phyloP scores from a whole-genome alignment of 2,797 vertebrate genomes.

The Chelmon rostratus region DNA sequence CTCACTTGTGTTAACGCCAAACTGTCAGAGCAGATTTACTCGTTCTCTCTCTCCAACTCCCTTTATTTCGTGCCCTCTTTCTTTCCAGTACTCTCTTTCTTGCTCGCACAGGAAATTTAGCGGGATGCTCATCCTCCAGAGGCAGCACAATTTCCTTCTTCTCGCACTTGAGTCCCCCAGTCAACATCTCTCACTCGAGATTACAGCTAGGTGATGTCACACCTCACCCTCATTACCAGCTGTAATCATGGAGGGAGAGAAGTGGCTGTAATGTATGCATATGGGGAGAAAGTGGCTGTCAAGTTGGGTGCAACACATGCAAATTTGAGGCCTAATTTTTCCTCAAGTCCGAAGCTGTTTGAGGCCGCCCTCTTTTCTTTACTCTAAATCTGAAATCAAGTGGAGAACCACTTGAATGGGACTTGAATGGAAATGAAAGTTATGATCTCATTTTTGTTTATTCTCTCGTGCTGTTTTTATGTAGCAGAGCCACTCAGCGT shows the following conservation, averaged over 20 bases:
- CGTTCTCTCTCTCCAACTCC: conserved; percentile 34
- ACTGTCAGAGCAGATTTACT: conserved; percentile 66
- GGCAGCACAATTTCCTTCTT: conserved; percentile 51
- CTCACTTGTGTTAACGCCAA: conserved; percentile 66
- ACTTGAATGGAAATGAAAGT: neutral
- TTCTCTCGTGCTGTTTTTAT: conserved; percentile 7
- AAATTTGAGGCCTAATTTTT: conserved; percentile 40
- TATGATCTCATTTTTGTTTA: conserved; percentile 2
- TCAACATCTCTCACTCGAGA: conserved; percentile 58
- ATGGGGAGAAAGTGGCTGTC: conserved; percentile 40
- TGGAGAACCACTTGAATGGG: neutral
- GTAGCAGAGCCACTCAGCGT: neutral
- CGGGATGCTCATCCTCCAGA: conserved; percentile 51
- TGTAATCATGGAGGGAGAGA: conserved; percentile 39
- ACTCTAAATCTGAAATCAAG: conserved; percentile 30
- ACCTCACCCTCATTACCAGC: conserved; percentile 45
- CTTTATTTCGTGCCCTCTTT: conserved; percentile 59
- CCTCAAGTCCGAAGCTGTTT: conserved; percentile 11
- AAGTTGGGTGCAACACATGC: conserved; percentile 9
- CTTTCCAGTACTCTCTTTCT: conserved; percentile 37
- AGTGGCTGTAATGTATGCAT: neutral
- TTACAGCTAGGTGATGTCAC: conserved; percentile 48
- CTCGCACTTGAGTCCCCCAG: conserved; percentile 34
- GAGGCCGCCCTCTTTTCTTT: neutral
- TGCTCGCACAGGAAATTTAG: conserved; percentile 57